Conservation (phyloP, 2,797 vertebrate species). For the Sebastes nivosus region DNA sequence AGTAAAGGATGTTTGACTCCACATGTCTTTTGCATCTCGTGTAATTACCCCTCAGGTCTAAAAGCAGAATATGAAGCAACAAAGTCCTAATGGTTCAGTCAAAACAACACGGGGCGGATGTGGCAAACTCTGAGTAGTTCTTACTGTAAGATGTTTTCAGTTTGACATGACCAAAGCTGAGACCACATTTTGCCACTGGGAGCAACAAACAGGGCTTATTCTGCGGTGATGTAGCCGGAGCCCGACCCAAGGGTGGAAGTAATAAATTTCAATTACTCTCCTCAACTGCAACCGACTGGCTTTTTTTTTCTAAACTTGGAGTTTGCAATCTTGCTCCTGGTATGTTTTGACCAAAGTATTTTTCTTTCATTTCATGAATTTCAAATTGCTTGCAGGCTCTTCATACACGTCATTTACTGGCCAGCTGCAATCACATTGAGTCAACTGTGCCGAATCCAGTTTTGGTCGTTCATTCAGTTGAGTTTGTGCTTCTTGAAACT, state of each 20-base stretch:
- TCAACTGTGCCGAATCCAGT: slow-evolving; percentile 15
- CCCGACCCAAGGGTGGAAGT: slow-evolving; percentile 52
- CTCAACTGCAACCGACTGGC: slow-evolving; percentile 24
- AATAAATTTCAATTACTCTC: slow-evolving; percentile 55
- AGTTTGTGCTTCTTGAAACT: slow-evolving; percentile 18
- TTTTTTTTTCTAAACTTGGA: slow-evolving; percentile 14
- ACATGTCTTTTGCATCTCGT: neutral
- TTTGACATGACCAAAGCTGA: slow-evolving; percentile 53
- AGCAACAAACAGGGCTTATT: slow-evolving; percentile 46
- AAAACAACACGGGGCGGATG: slow-evolving; percentile 47
- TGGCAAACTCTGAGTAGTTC: slow-evolving; percentile 41
- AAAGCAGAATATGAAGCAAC: slow-evolving; percentile 10
- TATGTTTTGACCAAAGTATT: slow-evolving; percentile 41
- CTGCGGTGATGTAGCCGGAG: slow-evolving; percentile 39
- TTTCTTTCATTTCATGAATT: slow-evolving; percentile 35
- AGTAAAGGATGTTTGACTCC: neutral
- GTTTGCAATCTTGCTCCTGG: slow-evolving; percentile 48
- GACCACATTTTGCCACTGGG: slow-evolving; percentile 61
- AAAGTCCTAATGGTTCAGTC: slow-evolving; percentile 24
- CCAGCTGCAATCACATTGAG: slow-evolving; percentile 45
- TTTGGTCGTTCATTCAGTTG: slow-evolving; percentile 33
- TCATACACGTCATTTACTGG: slow-evolving; percentile 31
- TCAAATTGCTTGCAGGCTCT: slow-evolving; percentile 55
- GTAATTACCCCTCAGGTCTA: slow-evolving; percentile 16
- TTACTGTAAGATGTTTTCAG: slow-evolving; percentile 61